A percentile compares a stretch with the other conserved stretches of the same genome.
Conservation (phyloP, 2,113 vertebrate species). For the Apaloderma vittatum region DNA sequence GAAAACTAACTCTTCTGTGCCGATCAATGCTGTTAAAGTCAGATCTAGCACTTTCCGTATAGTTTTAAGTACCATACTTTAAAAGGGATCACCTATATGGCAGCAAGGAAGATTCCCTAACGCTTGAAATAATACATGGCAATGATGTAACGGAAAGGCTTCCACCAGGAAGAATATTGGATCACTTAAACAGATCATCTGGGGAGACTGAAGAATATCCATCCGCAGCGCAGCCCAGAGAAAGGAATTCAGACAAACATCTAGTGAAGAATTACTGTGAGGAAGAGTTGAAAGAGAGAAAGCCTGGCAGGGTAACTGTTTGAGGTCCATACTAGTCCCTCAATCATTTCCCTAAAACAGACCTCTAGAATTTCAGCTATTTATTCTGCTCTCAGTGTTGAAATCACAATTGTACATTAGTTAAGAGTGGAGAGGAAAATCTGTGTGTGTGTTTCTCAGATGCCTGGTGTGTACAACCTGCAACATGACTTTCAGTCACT, state of each 20-base stretch:
- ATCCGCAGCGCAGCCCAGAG: background rate
- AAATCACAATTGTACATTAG: background rate
- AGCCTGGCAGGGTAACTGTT: background rate
- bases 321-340: background rate
- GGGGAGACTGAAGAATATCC: background rate
- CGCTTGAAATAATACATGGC: background rate
- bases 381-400: background rate
- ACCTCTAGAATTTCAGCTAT: background rate
- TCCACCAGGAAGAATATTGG: background rate
- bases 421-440: background rate
- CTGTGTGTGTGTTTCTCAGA: background rate
- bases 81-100: background rate
- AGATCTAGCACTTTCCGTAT: background rate
- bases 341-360: accelerated
- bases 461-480: accelerated
- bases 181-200: background rate
- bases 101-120: background rate
- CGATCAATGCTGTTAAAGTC: background rate
- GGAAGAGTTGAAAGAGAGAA: background rate
- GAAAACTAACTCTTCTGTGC: background rate
- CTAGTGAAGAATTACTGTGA: background rate
- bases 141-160: background rate
- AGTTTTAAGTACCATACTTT: background rate
- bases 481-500: background rate
- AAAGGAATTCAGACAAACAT: background rate